Conservation (phyloP, 2,888 invertebrate species). For the Hermaeophaga mercurialis region DNA sequence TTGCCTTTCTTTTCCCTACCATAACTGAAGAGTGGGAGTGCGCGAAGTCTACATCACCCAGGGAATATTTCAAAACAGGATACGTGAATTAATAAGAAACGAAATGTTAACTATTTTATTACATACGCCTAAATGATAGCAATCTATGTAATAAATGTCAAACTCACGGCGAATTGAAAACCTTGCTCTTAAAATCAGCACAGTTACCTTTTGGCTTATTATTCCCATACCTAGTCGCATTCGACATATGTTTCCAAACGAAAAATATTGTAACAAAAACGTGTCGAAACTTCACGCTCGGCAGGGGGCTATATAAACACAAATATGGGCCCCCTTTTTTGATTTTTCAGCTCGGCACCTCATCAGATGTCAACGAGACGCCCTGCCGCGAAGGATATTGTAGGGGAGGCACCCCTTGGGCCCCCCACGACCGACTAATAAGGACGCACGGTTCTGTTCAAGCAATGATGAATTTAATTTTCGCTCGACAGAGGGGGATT, state of each 20-base stretch:
- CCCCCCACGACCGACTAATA: slow-evolving; percentile 50
- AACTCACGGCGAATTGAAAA: too few species aligned
- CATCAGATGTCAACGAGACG: slow-evolving; percentile 53
- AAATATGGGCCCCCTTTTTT: slow-evolving; percentile 54
- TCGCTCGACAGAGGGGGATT: slow-evolving; percentile 22
- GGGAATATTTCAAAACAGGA: too few species aligned
- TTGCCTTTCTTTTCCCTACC: too few species aligned
- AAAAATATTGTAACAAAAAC: slow-evolving; percentile 55
- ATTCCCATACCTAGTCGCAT: slow-evolving; percentile 47
- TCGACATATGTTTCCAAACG: slow-evolving; percentile 51
- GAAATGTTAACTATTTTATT: too few species aligned
- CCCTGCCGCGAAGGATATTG: slow-evolving; percentile 49
- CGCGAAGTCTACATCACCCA: too few species aligned
- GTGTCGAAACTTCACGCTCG: slow-evolving; percentile 55
- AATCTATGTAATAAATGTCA: too few species aligned
- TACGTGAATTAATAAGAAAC: too few species aligned
- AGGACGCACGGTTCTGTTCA: slow-evolving; percentile 45
- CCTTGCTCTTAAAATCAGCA: too few species aligned
- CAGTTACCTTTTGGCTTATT: slow-evolving; percentile 50
- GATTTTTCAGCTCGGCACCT: slow-evolving; percentile 59
- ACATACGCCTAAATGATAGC: too few species aligned
- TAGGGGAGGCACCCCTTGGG: slow-evolving; percentile 46
- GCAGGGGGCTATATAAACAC: slow-evolving; percentile 56
- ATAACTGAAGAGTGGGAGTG: too few species aligned
- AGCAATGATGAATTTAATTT: slow-evolving; percentile 37